Evolutionary conservation across 1,140 invertebrate genomes (phyloP).

Genomic region (Trypoxylus dichotomus): DNA sequence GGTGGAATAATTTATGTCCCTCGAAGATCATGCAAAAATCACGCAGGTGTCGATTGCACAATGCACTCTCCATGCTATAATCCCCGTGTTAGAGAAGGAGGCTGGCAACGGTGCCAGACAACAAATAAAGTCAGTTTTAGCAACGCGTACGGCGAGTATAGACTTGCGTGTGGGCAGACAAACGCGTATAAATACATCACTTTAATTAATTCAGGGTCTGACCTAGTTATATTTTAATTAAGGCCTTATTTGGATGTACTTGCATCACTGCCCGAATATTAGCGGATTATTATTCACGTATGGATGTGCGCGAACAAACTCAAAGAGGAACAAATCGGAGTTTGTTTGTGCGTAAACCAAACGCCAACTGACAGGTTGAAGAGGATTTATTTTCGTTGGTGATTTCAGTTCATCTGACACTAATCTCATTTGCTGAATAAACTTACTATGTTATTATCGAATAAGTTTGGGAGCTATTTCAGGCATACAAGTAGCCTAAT

Average conservation of each 20-base stretch:
- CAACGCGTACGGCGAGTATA: not conserved
- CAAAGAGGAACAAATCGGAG: not conserved
- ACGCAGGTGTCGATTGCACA: not conserved
- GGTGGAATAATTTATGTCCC: not conserved
- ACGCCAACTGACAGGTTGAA: not conserved
- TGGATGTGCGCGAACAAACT: not conserved
- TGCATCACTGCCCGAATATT: slow-evolving; percentile 14
- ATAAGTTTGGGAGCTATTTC: not conserved
- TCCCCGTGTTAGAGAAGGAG: no score
- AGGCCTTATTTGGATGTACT: not conserved
- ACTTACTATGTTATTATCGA: not conserved
- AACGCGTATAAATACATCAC: not conserved
- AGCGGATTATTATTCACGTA: not conserved
- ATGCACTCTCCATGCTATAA: not conserved
- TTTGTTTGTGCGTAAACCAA: not conserved
- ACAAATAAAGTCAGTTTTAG: not conserved
- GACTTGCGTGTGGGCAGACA: not conserved
- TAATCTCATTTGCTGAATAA: not conserved
- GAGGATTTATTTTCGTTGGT: not conserved
- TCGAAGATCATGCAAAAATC: not conserved
- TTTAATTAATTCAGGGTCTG: not conserved
- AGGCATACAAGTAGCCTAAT: not conserved
- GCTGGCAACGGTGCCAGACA: not conserved
- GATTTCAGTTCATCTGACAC: not conserved
- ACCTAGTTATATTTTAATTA: slow-evolving; percentile 16